Evolutionary conservation across 2,113 vertebrate species (phyloP).

Genomic region (Pandion haliaetus): DNA sequence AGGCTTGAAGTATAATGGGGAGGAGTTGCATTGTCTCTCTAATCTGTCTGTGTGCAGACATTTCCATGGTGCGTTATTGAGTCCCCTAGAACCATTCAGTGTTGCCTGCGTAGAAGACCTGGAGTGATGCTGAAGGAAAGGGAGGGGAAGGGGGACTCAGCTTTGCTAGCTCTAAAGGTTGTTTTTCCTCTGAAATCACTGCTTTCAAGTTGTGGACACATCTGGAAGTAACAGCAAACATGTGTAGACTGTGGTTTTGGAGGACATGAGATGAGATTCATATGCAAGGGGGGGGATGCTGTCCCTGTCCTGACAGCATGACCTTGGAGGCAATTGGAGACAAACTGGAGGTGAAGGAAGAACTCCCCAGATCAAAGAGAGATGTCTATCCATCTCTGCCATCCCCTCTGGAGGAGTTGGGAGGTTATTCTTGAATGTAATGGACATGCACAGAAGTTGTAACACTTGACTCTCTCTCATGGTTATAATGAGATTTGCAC

Average conservation of each 20-base stretch:
- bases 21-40: not conserved
- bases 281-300: not conserved
- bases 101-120: not conserved
- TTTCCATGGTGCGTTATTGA: not conserved
- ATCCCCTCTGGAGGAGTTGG: not conserved
- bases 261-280: conserved; percentile 21
- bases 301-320: not conserved
- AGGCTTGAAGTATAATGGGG: not conserved
- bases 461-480: conserved; percentile 48
- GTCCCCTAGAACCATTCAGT: not conserved
- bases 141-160: not conserved
- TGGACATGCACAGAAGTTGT: not conserved
- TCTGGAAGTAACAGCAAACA: conserved; percentile 67
- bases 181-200: not conserved
- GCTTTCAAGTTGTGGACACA: conserved; percentile 53
- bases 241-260: conserved; percentile 20
- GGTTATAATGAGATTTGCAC: conserved; percentile 49
- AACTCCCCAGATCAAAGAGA: conserved; percentile 14
- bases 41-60: not conserved
- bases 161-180: not conserved
- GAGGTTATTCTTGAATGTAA: not conserved
- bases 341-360: conserved; percentile 5
- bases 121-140: not conserved
- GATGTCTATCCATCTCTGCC: conserved; percentile 25
- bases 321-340: conserved; percentile 3